A percentile compares a stretch with the other conserved stretches of the same genome.
These are phyloP conservation scores for Sarcophaga caerulescens DNA, from an alignment of 2,888 invertebrate genomes.

Conservation along the genomic window DNA sequence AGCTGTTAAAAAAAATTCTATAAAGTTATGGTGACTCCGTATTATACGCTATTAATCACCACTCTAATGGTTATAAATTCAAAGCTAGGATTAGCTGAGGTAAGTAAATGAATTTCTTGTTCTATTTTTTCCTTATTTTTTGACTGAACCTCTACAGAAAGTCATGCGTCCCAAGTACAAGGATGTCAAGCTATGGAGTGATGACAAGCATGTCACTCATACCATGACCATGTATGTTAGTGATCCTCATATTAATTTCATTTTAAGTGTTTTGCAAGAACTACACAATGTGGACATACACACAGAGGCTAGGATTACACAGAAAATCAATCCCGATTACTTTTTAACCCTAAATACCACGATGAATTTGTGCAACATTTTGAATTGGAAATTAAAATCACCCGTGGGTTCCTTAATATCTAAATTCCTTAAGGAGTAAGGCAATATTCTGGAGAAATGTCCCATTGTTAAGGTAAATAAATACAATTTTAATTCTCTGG, in stretches of 20 bases:
- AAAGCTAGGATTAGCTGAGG: too few species aligned
- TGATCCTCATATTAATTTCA: slow-evolving; percentile 78
- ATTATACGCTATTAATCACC: too few species aligned
- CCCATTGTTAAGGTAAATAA: slow-evolving; percentile 76
- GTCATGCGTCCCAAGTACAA: slow-evolving; percentile 77
- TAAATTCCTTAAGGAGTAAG: slow-evolving; percentile 74
- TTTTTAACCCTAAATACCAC: slow-evolving; percentile 74
- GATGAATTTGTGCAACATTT: slow-evolving; percentile 75
- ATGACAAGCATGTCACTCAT: slow-evolving; percentile 75
- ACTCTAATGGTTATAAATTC: too few species aligned
- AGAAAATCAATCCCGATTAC: slow-evolving; percentile 75
- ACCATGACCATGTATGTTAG: slow-evolving; percentile 73
- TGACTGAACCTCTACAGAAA: slow-evolving; percentile 72
- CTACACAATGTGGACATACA: slow-evolving; percentile 75
- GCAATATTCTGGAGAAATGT: slow-evolving; percentile 75
- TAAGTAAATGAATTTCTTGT: too few species aligned
- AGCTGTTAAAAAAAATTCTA: too few species aligned
- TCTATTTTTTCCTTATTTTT: background rate
- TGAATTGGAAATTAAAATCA: slow-evolving; percentile 73
- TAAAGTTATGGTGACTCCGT: too few species aligned
- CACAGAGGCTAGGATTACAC: slow-evolving; percentile 71
- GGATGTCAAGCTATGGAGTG: slow-evolving; percentile 77
- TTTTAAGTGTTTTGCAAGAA: slow-evolving; percentile 74
- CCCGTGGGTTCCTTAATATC: slow-evolving; percentile 76
- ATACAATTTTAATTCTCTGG: too few species aligned